Evolutionary conservation across 2,797 vertebrate genomes (phyloP), one percentile per base, ranked within the genome.

Genomic region (Decapterus maruadsi): DNA sequence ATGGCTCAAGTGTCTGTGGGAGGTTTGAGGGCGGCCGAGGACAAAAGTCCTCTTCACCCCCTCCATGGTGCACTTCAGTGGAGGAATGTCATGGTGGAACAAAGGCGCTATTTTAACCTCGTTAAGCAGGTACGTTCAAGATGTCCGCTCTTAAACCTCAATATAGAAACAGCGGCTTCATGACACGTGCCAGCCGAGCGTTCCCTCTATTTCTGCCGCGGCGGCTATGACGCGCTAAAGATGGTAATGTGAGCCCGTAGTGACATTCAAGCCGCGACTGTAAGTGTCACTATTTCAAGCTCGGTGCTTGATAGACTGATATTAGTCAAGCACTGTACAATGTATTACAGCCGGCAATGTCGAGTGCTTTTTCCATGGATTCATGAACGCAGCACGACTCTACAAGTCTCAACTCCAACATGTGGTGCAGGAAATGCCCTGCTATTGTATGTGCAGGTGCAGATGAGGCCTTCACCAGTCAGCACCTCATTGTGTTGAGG

Each of bases 211-310:
- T 87, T 78, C 77, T 70, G 87, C 82, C 56, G 26, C 26, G 4
- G 29, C 42, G 4, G 29, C 42, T 8, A 7, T 72, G 68, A 76
- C 54, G 43, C 34, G 71, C 75, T 80, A 22, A 46, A 82, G 65
- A 71, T 62, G 82, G 80, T 51, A 83, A 86, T 16, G 53, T 57
- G 70, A 81, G 63, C 31, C 80, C 36, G 53, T 43, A 29, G 66
- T 81, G 84, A 82, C 69, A 58, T 68, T 85, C 63, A 63, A 66
- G 50, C 26, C 54, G 17, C 20, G 0, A 75, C 82, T 81, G 75
- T 82, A 65, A 78, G 83, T 83, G 83, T 77, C 87, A 73, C 84
- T 89, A 90, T 83, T 84, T 86, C 66, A 68, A 50, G 75, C 71
- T 38, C 48, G n/a, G 31, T 57, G 63, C 62, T 72, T 65, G 67